Evolutionary conservation across 2,113 vertebrate species (phyloP).

Genomic region (Poeciliopsis turrubarensis): DNA sequence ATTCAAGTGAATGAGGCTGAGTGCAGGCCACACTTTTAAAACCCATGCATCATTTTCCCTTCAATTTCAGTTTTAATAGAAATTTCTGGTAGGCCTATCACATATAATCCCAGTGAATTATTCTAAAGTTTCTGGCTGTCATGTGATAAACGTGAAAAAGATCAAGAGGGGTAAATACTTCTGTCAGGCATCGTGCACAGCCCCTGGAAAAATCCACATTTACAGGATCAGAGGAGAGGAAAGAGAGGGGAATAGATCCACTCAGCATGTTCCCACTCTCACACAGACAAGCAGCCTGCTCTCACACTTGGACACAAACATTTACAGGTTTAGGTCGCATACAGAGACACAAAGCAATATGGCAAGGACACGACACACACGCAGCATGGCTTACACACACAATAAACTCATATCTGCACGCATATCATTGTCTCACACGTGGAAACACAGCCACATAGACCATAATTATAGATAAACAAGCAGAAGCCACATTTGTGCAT

Average conservation of each 20-base stretch:
- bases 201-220: conserved; percentile 7
- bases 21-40: too few species aligned
- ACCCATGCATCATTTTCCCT: too few species aligned
- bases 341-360: conserved; percentile 52
- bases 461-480: background rate
- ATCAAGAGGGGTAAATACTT: background rate
- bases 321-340: conserved; percentile 45
- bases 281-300: conserved; percentile 28
- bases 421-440: background rate
- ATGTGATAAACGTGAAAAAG: background rate
- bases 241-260: conserved; percentile 16
- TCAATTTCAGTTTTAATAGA: too few species aligned
- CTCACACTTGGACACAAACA: conserved; percentile 13
- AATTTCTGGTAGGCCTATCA: background rate
- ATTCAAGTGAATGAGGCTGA: too few species aligned
- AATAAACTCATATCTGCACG: conserved; percentile 20
- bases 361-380: conserved; percentile 46
- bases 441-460: conserved; percentile 12
- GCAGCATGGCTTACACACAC: conserved; percentile 36
- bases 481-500: conserved; percentile 26
- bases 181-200: background rate
- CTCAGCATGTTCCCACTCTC: conserved; percentile 23
- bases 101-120: background rate
- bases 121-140: background rate
- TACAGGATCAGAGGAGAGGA: conserved; percentile 12